Evolutionary conservation across 1,140 invertebrate species (phyloP).

Genomic region (Liolophura sinensis): DNA sequence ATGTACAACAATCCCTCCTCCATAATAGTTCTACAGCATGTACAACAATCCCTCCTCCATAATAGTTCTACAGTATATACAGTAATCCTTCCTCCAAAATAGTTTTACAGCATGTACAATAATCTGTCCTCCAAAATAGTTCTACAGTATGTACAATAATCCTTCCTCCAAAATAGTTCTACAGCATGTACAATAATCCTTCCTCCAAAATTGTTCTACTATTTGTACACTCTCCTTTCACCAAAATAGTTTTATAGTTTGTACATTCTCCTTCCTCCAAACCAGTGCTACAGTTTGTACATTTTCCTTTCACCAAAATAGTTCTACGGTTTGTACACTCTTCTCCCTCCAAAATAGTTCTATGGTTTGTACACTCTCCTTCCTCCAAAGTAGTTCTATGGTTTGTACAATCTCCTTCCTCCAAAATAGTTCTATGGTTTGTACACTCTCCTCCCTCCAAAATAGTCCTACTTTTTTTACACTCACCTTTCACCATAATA

Average conservation of each 20-base stretch:
- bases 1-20: not conserved
- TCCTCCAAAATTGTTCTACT: too few species aligned
- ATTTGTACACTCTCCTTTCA: too few species aligned
- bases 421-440: not conserved
- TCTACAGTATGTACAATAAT: not conserved
- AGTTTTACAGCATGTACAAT: too few species aligned
- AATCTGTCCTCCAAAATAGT: too few species aligned
- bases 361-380: slow-evolving; percentile 59
- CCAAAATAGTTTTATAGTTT: not conserved
- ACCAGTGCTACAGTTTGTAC: not conserved
- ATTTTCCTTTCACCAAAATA: not conserved
- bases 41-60: not conserved
- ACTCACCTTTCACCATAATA: too few species aligned
- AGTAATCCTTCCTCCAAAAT: too few species aligned
- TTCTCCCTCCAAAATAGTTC: slow-evolving; percentile 71
- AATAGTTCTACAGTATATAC: too few species aligned
- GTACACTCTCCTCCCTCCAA: too few species aligned
- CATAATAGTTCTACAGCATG: not conserved
- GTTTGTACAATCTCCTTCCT: not conserved
- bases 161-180: not conserved
- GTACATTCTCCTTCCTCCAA: slow-evolving; percentile 59
- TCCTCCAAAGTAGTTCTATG: not conserved
- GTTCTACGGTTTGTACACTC: slow-evolving; percentile 21
- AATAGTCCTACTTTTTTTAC: too few species aligned
- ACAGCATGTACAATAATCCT: not conserved